phyloP scores from a whole-genome alignment of 2,113 vertebrate genomes.

The Nycticebus coucang region DNA sequence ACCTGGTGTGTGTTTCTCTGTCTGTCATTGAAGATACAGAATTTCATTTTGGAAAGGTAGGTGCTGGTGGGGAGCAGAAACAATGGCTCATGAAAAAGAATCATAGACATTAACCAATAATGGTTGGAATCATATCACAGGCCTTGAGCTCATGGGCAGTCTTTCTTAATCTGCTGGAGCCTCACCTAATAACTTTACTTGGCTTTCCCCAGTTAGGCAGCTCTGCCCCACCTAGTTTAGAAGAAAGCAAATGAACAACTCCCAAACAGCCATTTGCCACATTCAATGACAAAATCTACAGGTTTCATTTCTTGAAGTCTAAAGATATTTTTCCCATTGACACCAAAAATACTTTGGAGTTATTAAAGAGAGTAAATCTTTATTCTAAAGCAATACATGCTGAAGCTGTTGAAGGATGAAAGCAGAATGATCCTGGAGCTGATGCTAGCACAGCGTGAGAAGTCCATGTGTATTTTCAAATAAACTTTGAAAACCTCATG shows the following conservation, averaged over 20 bases:
- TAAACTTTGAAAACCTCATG: neutral
- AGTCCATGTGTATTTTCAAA: conserved; percentile 1
- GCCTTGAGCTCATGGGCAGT: neutral
- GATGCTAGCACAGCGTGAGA: neutral
- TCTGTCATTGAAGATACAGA: neutral
- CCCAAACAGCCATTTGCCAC: neutral
- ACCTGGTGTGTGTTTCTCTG: neutral
- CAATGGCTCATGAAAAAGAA: neutral
- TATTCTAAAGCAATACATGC: conserved; percentile 28
- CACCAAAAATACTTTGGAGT: neutral
- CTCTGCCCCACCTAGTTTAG: neutral
- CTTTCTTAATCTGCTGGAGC: neutral
- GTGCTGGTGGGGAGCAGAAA: neutral
- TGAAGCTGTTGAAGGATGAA: neutral
- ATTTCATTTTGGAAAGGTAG: neutral
- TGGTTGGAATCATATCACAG: neutral
- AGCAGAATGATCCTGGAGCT: neutral
- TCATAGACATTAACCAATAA: neutral
- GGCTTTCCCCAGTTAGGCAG: neutral
- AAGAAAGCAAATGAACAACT: neutral
- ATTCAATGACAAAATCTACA: neutral
- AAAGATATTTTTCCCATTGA: neutral
- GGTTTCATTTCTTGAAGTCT: neutral
- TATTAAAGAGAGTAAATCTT: neutral
- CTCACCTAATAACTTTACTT: neutral